A percentile compares a stretch with the other conserved stretches of the same genome.
Evolutionary conservation across 2,113 vertebrate species (phyloP).

Genomic region (Tachysurus vachellii): DNA sequence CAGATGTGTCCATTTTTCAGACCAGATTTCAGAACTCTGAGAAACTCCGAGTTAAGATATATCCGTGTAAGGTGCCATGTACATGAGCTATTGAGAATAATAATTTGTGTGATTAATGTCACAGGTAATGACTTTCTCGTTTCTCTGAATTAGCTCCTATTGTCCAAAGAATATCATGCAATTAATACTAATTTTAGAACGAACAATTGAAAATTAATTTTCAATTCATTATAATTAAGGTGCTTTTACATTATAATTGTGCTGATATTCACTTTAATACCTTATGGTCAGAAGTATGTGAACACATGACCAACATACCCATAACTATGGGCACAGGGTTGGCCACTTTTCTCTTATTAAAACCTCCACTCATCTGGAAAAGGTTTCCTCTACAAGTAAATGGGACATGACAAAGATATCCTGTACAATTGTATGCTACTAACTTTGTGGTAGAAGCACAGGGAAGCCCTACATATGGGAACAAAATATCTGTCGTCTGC

Average conservation of each 20-base stretch:
- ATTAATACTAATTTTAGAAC: constrained; percentile 46
- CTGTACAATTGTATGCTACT: not conserved
- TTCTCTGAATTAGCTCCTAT: constrained; percentile 39
- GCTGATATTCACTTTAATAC: constrained; percentile 30
- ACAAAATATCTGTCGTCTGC: not conserved
- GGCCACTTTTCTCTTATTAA: not conserved
- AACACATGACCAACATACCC: not conserved
- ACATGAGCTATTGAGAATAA: constrained; percentile 36
- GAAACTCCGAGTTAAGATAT: constrained; percentile 9
- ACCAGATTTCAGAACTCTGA: constrained; percentile 23
- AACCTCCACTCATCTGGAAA: not conserved
- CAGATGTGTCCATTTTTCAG: constrained; percentile 17
- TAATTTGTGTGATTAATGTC: constrained; percentile 42
- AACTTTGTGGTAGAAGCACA: not conserved
- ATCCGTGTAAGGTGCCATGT: constrained; percentile 24
- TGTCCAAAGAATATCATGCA: constrained; percentile 41
- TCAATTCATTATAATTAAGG: constrained; percentile 43
- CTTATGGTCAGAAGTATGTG: not conserved
- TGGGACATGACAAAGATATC: not conserved
- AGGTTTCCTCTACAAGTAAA: not conserved
- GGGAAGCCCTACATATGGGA: not conserved
- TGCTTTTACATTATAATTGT: constrained; percentile 5
- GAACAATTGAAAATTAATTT: constrained; percentile 43
- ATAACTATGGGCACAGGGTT: not conserved
- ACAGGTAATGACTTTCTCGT: constrained; percentile 48